Evolutionary conservation across 2,113 vertebrate species (phyloP).

Genomic region (Solea senegalensis): DNA sequence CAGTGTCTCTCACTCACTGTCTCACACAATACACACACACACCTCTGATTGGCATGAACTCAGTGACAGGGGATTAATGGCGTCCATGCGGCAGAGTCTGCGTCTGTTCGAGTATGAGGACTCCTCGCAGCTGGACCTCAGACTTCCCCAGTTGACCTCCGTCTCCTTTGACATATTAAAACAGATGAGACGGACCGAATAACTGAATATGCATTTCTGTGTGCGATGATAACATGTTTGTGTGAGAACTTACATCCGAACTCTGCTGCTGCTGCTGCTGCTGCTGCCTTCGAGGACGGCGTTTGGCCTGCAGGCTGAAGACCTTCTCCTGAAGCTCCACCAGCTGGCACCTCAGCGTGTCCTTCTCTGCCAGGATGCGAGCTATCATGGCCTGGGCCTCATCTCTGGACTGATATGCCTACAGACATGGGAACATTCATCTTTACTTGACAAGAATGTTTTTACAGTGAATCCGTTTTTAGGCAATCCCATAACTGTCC

Average conservation of each 20-base stretch:
- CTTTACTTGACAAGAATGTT: too few relatives aligned
- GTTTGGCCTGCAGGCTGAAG: constrained; percentile 68
- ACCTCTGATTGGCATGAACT: constrained; percentile 45
- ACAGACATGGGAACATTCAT: background rate
- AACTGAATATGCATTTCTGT: too few relatives aligned
- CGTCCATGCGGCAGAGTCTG: constrained; percentile 67
- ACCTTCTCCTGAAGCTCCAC: constrained; percentile 84
- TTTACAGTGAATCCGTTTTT: too few relatives aligned
- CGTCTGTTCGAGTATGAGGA: background rate
- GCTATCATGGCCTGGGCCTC: constrained; percentile 85
- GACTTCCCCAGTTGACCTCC: constrained; percentile 24
- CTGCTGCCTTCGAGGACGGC: background rate
- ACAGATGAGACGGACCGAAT: too few relatives aligned
- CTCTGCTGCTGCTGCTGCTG: constrained; percentile 1
- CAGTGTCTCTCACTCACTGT: background rate
- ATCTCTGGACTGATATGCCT: constrained; percentile 87
- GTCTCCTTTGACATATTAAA: constrained; percentile 33
- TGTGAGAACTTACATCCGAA: constrained; percentile 38
- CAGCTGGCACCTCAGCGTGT: constrained; percentile 83
- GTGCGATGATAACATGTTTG: background rate
- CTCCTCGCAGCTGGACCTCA: constrained; percentile 31
- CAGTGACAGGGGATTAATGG: constrained; percentile 46
- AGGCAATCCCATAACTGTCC: too few relatives aligned
- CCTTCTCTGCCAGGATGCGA: constrained; percentile 86
- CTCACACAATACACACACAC: constrained; percentile 3